These are phyloP conservation scores for Trematomus bernacchii DNA, from an alignment of 2,797 vertebrate species.

Conservation along the genomic window DNA sequence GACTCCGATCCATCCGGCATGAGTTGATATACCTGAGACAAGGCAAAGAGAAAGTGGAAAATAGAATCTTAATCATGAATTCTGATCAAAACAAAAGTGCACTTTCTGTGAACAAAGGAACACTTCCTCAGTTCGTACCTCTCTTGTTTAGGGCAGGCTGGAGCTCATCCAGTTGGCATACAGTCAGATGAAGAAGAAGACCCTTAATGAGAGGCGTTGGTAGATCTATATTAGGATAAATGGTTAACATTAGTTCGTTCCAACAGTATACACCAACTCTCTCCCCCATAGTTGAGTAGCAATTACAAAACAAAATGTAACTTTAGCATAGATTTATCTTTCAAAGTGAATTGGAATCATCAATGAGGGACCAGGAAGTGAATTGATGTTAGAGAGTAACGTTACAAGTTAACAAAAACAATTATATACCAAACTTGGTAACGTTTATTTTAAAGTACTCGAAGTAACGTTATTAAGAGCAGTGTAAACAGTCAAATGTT, in stretches of 20 bases:
- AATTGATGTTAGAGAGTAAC: not conserved
- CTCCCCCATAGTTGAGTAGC: not conserved
- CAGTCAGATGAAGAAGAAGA: constrained; percentile 89
- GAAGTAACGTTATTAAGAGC: too few relatives aligned
- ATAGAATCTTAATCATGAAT: not conserved
- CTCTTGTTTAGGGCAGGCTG: constrained; percentile 87
- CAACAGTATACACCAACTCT: not conserved
- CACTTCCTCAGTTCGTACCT: constrained; percentile 77
- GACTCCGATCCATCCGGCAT: constrained; percentile 87
- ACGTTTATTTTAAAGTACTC: too few relatives aligned
- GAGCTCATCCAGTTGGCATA: constrained; percentile 90
- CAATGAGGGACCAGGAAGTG: not conserved
- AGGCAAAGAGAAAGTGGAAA: not conserved
- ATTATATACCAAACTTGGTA: too few relatives aligned
- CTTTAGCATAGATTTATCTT: not conserved
- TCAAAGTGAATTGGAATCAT: not conserved
- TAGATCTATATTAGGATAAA: constrained; percentile 79
- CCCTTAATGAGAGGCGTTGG: constrained; percentile 89
- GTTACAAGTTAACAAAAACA: too few relatives aligned
- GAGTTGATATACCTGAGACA: constrained; percentile 88
- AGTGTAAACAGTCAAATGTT: too few relatives aligned
- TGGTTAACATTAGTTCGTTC: not conserved
- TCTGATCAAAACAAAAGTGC: not conserved
- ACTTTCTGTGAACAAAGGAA: accelerated
- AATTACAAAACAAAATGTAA: not conserved